Evolutionary conservation across 2,113 vertebrate species (phyloP).

Genomic region (Potamarius usumacintae): DNA sequence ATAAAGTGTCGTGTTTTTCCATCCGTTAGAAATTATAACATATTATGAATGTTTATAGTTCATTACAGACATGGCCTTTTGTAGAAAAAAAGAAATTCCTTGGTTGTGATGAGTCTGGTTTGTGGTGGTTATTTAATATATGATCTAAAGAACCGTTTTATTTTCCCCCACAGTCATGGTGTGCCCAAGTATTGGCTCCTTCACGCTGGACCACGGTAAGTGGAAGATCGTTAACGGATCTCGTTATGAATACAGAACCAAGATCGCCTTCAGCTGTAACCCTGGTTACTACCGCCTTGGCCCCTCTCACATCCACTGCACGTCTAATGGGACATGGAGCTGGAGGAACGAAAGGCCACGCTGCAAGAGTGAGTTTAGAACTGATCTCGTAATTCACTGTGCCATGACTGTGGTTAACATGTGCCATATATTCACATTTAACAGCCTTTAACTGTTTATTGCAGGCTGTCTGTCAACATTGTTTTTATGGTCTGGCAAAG

Average conservation of each 20-base stretch:
- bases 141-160: not conserved
- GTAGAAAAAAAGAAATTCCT: not conserved
- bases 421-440: not conserved
- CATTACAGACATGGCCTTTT: not conserved
- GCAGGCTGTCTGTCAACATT: not conserved
- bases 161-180: constrained; percentile 77
- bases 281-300: constrained; percentile 91
- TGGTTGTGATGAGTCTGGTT: not conserved
- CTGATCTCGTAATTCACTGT: not conserved
- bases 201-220: constrained; percentile 92
- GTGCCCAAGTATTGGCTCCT: constrained; percentile 94
- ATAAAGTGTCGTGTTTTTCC: not conserved
- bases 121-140: not conserved
- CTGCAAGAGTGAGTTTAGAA: constrained; percentile 81
- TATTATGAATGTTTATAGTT: not conserved
- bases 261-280: constrained; percentile 93
- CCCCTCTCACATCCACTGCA: constrained; percentile 90
- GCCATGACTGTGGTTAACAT: not conserved
- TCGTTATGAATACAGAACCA: constrained; percentile 92
- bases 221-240: constrained; percentile 95
- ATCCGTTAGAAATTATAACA: not conserved
- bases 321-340: constrained; percentile 93
- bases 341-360: constrained; percentile 93
- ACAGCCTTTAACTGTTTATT: not conserved
- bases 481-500: constrained; percentile 13